These are phyloP conservation scores for Darevskia mixta DNA, from an alignment of 2,797 vertebrate genomes.

Conservation along the genomic window DNA sequence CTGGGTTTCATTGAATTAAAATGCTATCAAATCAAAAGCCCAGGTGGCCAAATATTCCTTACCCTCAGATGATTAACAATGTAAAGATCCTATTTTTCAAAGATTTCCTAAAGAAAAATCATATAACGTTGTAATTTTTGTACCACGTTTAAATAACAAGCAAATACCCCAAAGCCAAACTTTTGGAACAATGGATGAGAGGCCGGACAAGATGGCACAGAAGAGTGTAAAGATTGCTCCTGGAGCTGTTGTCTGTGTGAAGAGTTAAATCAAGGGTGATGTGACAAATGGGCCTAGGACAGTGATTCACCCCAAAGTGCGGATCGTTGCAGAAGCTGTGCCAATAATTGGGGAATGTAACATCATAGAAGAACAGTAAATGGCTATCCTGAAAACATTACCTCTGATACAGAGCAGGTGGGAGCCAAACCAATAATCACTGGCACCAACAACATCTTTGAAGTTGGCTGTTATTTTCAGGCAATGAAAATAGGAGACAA, in stretches of 20 bases:
- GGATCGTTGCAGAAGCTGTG: no score
- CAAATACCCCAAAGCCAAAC: background rate
- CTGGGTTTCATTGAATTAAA: background rate
- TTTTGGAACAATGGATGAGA: no score
- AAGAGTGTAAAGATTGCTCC: no score
- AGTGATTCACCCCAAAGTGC: no score
- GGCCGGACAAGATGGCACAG: no score
- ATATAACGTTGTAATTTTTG: background rate
- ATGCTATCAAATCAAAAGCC: background rate
- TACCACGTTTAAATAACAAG: background rate
- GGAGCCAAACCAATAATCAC: slow-evolving; percentile 92
- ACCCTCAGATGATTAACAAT: background rate
- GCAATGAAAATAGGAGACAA: slow-evolving; percentile 97
- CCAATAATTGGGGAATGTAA: no score
- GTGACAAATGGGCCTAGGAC: no score
- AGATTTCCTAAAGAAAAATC: background rate
- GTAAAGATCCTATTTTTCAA: background rate
- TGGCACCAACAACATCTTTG: slow-evolving; percentile 95
- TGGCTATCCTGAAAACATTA: slow-evolving; percentile 90
- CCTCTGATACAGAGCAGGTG: slow-evolving; percentile 84
- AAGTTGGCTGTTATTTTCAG: slow-evolving; percentile 94
- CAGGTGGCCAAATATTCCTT: background rate
- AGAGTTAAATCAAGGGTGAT: no score
- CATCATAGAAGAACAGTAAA: no score
- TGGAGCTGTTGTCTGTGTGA: no score